phyloP scores from a whole-genome alignment of 1,140 invertebrate species.

The Dreissena rostriformis region DNA sequence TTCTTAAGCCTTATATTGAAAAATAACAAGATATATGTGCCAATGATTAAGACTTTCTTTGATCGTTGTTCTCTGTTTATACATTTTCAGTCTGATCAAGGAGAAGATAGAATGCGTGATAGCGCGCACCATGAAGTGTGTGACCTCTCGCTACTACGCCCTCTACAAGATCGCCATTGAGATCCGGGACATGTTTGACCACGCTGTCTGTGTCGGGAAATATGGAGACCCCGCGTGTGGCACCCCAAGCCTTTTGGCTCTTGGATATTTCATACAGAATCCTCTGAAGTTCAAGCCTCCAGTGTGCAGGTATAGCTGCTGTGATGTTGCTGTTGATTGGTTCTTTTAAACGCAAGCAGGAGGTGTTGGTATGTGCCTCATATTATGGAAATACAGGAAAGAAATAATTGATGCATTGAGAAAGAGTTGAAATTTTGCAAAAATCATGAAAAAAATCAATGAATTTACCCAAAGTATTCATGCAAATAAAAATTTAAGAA shows the following conservation, averaged over 20 bases:
- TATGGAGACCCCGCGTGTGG: constrained; percentile 44
- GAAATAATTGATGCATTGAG: no score
- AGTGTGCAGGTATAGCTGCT: constrained; percentile 39
- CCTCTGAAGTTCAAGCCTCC: constrained; percentile 9
- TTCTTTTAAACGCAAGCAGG: no score
- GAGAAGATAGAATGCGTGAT: constrained; percentile 31
- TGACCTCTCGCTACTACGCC: neutral
- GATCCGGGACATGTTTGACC: constrained; percentile 11
- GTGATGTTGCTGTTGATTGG: no score
- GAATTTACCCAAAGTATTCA: no score
- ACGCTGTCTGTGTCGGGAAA: constrained; percentile 28
- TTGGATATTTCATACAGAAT: constrained; percentile 2
- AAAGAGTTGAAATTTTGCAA: no score
- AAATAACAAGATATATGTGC: no score
- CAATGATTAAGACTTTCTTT: neutral
- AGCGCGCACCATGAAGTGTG: constrained; percentile 16
- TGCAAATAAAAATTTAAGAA: no score
- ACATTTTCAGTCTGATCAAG: constrained; percentile 16
- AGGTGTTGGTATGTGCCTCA: no score
- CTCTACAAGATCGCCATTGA: constrained; percentile 11
- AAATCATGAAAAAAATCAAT: no score
- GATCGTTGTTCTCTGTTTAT: neutral
- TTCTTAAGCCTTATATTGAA: no score
- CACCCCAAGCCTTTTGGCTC: constrained; percentile 11
- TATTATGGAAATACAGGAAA: no score